Evolutionary conservation across 2,888 invertebrate genomes (phyloP), one percentile per base, ranked within the genome.

Genomic region (Noctua fimbriata): DNA sequence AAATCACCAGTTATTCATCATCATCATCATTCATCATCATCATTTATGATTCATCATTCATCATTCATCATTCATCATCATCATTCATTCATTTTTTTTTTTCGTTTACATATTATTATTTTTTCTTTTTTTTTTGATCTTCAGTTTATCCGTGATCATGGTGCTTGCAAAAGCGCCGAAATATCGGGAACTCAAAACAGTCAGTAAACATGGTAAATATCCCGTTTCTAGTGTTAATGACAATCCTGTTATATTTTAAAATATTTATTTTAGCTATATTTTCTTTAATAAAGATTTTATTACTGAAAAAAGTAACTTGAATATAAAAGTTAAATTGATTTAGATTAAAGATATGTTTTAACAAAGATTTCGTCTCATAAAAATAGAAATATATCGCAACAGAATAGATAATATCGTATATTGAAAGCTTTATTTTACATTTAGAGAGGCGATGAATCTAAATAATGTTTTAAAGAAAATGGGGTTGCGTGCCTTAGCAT

Each of bases 371-470:
- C 18, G 44, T 3, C 16, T 18, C 0, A 28, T 76, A 49, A 41
- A 69, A 28, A 49, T 67, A 21, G 36, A 32, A 14, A 67, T 60
- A 24, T 12, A 49, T 78, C 55, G n/a, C 18, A 32, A 41, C 9
- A 4, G 28, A 55, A 55, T 58, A 4, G 9, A 78, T 28, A 41
- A 28, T 28, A 60, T 58, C 36, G 44, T n/a, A 28, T 41, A 2
- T 41, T 60, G 49, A 52, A 78, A 41, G 28, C 12, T 18, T 76
- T 78, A 69, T 16, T 78, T 77, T 77, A 58, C 78, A 69, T 76
- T 78, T 76, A 76, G 28, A 78, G 3, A n/a, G 55, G 1, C 18
- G 7, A 73, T 47, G 44, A 44, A 75, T 58, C 18, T n/a, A 47
- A 58, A 73, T 47, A 9, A 73, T 73, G 18, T 32, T 58, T 32